Conservation (phyloP, 1,140 invertebrate species). For the Matsumurasca onukii region DNA sequence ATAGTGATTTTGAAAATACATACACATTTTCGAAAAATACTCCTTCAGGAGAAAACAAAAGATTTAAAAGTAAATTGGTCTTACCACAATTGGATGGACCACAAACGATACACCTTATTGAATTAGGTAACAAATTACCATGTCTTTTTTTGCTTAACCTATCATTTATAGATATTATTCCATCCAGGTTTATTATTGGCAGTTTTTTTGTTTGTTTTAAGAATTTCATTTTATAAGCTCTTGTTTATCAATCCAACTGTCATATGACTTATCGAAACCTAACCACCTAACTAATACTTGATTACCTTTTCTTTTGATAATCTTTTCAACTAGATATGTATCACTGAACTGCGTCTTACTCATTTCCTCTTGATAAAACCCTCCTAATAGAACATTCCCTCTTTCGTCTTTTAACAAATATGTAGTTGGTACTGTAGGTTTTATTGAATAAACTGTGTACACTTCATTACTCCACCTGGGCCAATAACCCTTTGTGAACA, state of each 20-base stretch:
- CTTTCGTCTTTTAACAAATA: conserved; percentile 34
- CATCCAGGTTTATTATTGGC: conserved; percentile 2
- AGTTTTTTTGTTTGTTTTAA: conserved; percentile 5
- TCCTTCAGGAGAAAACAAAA: no score
- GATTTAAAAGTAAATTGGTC: no score
- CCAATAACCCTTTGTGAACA: conserved; percentile 38
- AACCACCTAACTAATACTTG: conserved; percentile 47
- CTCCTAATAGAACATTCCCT: conserved; percentile 36
- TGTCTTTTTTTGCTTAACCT: conserved; percentile 31
- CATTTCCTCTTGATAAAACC: conserved; percentile 45
- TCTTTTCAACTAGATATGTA: conserved; percentile 45
- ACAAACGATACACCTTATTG: conserved; percentile 42
- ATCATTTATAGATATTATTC: background rate
- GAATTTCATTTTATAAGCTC: conserved; percentile 24
- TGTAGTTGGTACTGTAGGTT: conserved; percentile 32
- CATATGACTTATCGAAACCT: no score
- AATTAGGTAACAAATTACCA: conserved; percentile 37
- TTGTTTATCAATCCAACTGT: conserved; percentile 44
- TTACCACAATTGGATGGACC: conserved; percentile 47
- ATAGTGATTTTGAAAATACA: conserved; percentile 47
- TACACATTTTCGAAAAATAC: conserved; percentile 48
- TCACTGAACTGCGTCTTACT: conserved; percentile 40
- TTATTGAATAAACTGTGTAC: conserved; percentile 30
- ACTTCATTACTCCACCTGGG: conserved; percentile 34
- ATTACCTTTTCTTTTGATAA: conserved; percentile 41